Evolutionary conservation across 1,140 invertebrate species (phyloP).

Genomic region (Ceratitis capitata): DNA sequence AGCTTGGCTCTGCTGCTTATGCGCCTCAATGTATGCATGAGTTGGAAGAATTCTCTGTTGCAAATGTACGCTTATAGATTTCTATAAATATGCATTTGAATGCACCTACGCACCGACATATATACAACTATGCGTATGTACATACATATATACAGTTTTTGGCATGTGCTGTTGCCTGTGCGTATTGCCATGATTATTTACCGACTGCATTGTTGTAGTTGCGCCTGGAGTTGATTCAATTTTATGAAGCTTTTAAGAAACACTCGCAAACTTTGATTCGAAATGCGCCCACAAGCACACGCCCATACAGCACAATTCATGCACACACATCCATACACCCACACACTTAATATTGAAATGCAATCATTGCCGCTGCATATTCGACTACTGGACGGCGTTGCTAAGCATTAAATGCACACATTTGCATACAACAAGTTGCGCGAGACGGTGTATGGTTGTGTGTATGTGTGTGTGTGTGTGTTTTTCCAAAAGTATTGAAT

Average conservation of each 20-base stretch:
- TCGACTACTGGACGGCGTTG: not conserved
- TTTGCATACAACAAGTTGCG: slow-evolving; percentile 18
- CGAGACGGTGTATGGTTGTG: not conserved
- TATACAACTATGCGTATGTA: not conserved
- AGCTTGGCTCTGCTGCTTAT: not conserved
- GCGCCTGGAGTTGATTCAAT: slow-evolving; percentile 21
- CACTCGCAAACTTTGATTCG: slow-evolving; percentile 8
- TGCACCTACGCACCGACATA: too few species aligned
- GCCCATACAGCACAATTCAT: too few species aligned
- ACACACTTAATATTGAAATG: not conserved
- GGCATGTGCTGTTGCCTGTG: not conserved
- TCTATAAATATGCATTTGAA: slow-evolving; percentile 16
- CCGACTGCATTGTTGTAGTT: not conserved
- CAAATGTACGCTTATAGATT: not conserved
- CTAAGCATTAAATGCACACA: not conserved
- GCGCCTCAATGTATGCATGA: not conserved
- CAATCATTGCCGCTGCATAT: not conserved
- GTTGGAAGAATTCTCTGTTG: not conserved
- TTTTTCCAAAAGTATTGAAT: not conserved
- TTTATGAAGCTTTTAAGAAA: slow-evolving; percentile 36
- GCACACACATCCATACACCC: not conserved
- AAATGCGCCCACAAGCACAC: not conserved
- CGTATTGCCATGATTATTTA: not conserved
- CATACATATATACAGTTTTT: too few species aligned
- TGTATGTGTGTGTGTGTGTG: not conserved